Base-by-base conservation (phyloP, 2,888 invertebrate species). In the Xestia xanthographa region DNA sequence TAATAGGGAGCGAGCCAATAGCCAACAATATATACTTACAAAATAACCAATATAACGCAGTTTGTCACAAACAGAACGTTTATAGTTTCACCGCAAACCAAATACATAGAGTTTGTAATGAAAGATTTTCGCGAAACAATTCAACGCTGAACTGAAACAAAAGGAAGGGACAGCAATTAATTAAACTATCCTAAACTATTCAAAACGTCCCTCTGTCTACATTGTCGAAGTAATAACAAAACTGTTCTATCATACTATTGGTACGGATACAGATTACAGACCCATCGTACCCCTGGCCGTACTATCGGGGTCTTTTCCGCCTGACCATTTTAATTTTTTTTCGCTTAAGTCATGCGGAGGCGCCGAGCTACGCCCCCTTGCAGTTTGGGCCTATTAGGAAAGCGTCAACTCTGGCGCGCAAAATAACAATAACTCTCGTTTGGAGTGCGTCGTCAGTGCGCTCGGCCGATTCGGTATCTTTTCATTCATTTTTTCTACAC, bases 121-220 rank as follows among this genome's bases (percentile, higher is more conserved):
- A 66, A 65, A 48, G 22, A 56, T 26, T 66, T 29, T 1, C n/a
- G 29, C 11, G 9, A 3, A 80, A 34, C n/a, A 63, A 34, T 62
- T 67, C 50, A 63, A n/a, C 53, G 62, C 43, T 63, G 8, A 48
- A 75, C 38, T 38, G 14, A 81, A 68, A 66, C 69, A 66, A 79
- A 53, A 56, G 53, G 8, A n/a, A 56, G 53, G 12, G 41, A 56
- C 6, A 48, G 41, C 66, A 45, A 82, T 80, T 69, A 76, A 82
- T 82, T 69, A 62, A 65, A 62, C 66, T 5, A 53, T 22, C 60
- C 41, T n/a, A n/a, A 82, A 75, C 60, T 69, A 76, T 62, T 62
- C 56, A 11, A 50, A 82, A 76, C 66, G 62, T 62, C 38, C 34
- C 26, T 60, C 5, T 43, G 66, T 71, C 22, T 56, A 53, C 38